Conservation (phyloP, 2,888 invertebrate genomes). For the Pseudococcus viburni region DNA sequence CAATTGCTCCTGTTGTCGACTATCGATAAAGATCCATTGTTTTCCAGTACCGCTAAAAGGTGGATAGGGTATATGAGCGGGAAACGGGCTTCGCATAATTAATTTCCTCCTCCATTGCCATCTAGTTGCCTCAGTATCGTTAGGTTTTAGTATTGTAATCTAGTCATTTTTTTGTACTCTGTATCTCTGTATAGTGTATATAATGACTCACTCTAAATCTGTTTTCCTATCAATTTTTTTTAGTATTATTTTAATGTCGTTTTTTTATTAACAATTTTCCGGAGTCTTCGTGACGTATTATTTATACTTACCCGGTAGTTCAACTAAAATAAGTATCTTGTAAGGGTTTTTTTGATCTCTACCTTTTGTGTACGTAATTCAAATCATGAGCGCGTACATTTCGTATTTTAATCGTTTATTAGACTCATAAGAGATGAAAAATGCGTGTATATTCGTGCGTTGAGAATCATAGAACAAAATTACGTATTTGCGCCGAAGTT, state of each 20-base stretch:
- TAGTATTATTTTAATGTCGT: conserved; percentile 4
- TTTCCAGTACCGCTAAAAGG: conserved; percentile 86
- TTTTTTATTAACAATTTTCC: background rate
- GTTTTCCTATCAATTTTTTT: conserved; percentile 34
- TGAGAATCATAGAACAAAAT: background rate
- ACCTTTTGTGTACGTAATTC: background rate
- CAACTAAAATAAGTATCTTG: background rate
- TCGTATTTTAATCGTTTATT: conserved; percentile 15
- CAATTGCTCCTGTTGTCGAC: conserved; percentile 90
- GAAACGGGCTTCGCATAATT: conserved; percentile 95
- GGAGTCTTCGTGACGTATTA: background rate
- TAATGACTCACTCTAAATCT: background rate
- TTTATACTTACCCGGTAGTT: background rate
- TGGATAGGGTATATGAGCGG: conserved; percentile 98
- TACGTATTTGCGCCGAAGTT: background rate
- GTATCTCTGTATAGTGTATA: conserved; percentile 34
- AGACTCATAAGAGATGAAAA: background rate
- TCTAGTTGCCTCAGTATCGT: conserved; percentile 70
- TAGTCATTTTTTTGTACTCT: conserved; percentile 21
- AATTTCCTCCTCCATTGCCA: conserved; percentile 69
- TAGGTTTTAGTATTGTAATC: conserved; percentile 6
- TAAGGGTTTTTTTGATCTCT: conserved; percentile 10
- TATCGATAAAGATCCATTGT: conserved; percentile 86
- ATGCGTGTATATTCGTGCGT: conserved; percentile 16
- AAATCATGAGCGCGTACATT: conserved; percentile 6